phyloP scores from a whole-genome alignment of 2,797 vertebrate genomes.

The Luscinia megarhynchos region DNA sequence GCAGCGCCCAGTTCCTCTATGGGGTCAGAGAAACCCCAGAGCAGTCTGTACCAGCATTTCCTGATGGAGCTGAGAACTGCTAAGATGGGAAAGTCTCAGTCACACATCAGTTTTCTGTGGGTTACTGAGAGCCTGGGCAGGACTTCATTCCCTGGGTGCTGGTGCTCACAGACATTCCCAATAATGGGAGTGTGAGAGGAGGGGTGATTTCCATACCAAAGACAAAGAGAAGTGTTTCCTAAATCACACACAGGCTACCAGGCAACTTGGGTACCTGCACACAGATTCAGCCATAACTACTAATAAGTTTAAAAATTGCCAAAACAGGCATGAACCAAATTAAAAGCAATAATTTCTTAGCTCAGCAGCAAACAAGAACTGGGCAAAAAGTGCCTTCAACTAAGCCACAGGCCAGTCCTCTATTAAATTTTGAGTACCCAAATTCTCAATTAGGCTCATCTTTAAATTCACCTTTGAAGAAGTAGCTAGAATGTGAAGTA shows the following conservation, averaged over 20 bases:
- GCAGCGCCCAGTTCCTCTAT: neutral
- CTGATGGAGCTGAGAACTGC: neutral
- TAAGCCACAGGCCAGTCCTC: neutral
- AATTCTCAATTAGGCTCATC: neutral
- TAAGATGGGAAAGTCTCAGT: neutral
- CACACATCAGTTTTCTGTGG: neutral
- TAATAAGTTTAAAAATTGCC: neutral
- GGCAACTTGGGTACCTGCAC: neutral
- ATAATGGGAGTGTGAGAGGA: neutral
- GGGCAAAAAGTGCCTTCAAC: neutral
- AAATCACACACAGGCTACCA: neutral
- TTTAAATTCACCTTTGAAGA: neutral
- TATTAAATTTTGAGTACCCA: neutral
- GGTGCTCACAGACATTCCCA: neutral
- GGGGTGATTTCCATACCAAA: neutral
- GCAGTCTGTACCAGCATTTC: neutral
- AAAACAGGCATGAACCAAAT: neutral
- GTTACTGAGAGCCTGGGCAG: neutral
- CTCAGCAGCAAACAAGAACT: neutral
- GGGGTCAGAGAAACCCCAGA: neutral
- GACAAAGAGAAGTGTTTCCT: neutral
- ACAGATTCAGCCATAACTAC: neutral
- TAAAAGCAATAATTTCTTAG: accelerated
- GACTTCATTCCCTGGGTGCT: neutral
- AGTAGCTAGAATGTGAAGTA: neutral